Evolutionary conservation across 2,113 vertebrate species (phyloP).

Genomic region (Plecotus auritus): DNA sequence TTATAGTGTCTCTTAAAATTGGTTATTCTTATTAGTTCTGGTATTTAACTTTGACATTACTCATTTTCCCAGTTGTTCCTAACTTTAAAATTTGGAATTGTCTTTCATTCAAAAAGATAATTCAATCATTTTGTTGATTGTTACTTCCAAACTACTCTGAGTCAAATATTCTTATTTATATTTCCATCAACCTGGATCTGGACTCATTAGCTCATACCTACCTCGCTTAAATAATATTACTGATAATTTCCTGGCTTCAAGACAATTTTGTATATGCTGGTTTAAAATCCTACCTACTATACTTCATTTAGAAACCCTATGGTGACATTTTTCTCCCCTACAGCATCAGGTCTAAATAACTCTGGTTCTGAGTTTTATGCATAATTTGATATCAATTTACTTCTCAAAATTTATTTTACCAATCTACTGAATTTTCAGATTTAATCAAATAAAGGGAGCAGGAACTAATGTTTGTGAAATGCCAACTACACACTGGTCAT

Average conservation of each 20-base stretch:
- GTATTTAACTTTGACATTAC: not conserved
- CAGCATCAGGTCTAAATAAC: not conserved
- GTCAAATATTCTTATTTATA: not conserved
- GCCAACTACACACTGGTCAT: not conserved
- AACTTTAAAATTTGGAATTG: not conserved
- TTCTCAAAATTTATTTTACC: not conserved
- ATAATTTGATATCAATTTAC: not conserved
- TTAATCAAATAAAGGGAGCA: not conserved
- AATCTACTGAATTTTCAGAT: not conserved
- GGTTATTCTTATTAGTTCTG: not conserved
- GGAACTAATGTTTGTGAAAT: not conserved
- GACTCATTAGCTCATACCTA: not conserved
- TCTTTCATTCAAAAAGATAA: not conserved
- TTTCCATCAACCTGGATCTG: not conserved
- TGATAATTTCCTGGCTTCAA: not conserved
- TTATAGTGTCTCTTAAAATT: not conserved
- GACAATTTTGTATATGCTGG: not conserved
- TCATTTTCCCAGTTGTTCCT: not conserved
- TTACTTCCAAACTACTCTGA: not conserved
- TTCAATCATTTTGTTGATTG: not conserved
- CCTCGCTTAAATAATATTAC: not conserved
- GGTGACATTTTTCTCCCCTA: not conserved
- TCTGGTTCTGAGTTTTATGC: not conserved
- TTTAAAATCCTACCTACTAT: not conserved
- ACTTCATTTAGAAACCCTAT: not conserved